Evolutionary conservation across 2,888 invertebrate species (phyloP), one percentile per base, ranked within the genome.

Genomic region (Allophyes oxyacanthae): DNA sequence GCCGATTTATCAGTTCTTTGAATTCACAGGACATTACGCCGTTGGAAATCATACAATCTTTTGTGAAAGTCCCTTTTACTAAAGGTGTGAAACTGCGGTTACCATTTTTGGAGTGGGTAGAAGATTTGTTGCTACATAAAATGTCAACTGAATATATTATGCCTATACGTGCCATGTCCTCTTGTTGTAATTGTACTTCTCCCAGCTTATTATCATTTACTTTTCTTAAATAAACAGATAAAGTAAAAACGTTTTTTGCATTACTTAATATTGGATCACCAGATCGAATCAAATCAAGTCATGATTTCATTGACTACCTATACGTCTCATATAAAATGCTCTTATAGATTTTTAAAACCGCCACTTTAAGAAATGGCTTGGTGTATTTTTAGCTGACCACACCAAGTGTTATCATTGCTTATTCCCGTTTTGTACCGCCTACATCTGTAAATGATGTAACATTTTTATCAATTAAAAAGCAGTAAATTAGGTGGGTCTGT

Each of bases 381-480:
- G n/a, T 0, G 15, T 32, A 51, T 48, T 59, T 51, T 49, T 49
- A 44, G 14, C 30, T 38, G 44, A 50, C 20, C 26, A 25, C 10
- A 13, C 30, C 59, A 52, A 59, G 48, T 28, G 52, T 44, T 48
- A 55, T 28, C 28, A 28, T 40, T 49, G 11, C 30, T 11, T 30
- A 43, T 64, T 55, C 36, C 41, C 40, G 60, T 65, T 43, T 34
- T 38, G 46, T 54, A 50, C 66, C 42, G 36, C 40, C 42, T 43
- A 54, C 53, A 71, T 65, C 62, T 60, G 55, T 73, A 64, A 75
- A 68, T 66, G 52, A 71, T 67, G 59, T 69, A 64, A 51, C 49
- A 60, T 76, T 60, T 64, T 71, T 73, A 77, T 81, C 79, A 82
- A 79, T 81, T 77, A 79, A 77, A 82, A 77, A 74, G 72, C 73